phyloP scores from a whole-genome alignment of 2,888 invertebrate species.

The Eretmocerus hayati region DNA sequence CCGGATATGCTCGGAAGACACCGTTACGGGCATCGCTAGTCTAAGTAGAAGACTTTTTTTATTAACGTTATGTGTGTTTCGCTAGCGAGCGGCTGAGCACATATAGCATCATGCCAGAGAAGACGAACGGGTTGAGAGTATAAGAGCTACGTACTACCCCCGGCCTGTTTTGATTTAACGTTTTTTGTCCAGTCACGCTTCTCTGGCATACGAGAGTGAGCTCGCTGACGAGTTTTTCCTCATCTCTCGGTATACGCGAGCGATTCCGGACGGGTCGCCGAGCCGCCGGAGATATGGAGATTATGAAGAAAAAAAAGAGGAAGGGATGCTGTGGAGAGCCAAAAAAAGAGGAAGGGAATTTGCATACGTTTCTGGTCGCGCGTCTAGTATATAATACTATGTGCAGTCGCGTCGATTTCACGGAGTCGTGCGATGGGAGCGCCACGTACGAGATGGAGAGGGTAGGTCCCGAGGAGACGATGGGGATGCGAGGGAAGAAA shows the following conservation, averaged over 20 bases:
- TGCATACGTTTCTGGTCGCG: conserved; percentile 31
- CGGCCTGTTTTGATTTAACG: conserved; percentile 28
- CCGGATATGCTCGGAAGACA: conserved; percentile 29
- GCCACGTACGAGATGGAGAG: too few relatives aligned
- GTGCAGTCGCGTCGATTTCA: conserved; percentile 11
- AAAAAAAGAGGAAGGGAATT: conserved; percentile 26
- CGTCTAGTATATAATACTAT: conserved; percentile 22
- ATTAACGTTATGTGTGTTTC: too few relatives aligned
- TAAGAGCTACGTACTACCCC: conserved; percentile 26
- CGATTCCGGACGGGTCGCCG: too few relatives aligned
- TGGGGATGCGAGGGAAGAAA: conserved; percentile 23
- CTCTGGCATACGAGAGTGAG: too few relatives aligned
- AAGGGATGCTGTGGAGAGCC: conserved; percentile 21
- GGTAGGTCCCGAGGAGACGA: too few relatives aligned
- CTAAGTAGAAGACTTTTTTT: conserved; percentile 23
- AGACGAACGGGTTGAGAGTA: conserved; percentile 2
- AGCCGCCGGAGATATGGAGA: neutral
- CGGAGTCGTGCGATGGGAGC: conserved; percentile 6
- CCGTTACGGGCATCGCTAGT: conserved; percentile 24
- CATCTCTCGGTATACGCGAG: neutral
- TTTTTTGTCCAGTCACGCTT: conserved; percentile 4
- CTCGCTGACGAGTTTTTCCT: neutral
- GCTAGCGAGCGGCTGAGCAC: too few relatives aligned
- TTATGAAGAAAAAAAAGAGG: conserved; percentile 16
- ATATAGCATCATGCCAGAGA: conserved; percentile 13